Evolutionary conservation across 2,797 vertebrate genomes (phyloP), one percentile per base, ranked within the genome.

Genomic region (Setipinna tenuifilis): DNA sequence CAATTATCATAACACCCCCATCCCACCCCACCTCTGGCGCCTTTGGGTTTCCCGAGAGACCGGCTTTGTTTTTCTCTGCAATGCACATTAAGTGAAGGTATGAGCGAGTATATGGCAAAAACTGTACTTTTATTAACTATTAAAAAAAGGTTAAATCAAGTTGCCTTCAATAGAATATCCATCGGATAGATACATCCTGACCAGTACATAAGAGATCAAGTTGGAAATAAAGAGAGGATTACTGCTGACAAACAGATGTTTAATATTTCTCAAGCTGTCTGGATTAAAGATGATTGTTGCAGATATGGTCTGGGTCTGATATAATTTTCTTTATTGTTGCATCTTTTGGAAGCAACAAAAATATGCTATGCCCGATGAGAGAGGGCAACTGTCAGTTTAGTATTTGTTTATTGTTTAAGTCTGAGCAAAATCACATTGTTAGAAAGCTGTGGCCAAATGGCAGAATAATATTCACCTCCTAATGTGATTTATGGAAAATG

Each of bases 191-290:
- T 28, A 81, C 61, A 65, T 25, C 2, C 75, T 80, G 50, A 82
- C 54, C 28, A 58, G 10, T 21, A 25, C 50, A 65, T 80, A 61
- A 21, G 68, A 65, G 16, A 57, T 84, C 65, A 57, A 80, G 82
- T 0, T 6, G 35, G 17, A 44, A 44, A 78, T n/a, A 78, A 78
- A 78, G 7, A 48, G 44, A 61, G 59, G 50, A 48, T 86, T 57
- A 81, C 50, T 82, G 35, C 50, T 9, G 50, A 71, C 31, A 82
- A 62, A 25, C 83, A 84, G n/a, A 78, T 83, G 78, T 83, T 84
- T 82, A 12, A 16, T 68, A 87, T 57, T 46, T 88, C 19, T 58
- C 78, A 19, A 16, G 68, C 2, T 84, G 82, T 58, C 82, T 85
- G 48, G 28, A 23, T 48, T 86, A 16, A 46, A 62, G 9, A 84